Evolutionary conservation across 1,140 invertebrate genomes (phyloP).

Genomic region (Bombus pascuorum): DNA sequence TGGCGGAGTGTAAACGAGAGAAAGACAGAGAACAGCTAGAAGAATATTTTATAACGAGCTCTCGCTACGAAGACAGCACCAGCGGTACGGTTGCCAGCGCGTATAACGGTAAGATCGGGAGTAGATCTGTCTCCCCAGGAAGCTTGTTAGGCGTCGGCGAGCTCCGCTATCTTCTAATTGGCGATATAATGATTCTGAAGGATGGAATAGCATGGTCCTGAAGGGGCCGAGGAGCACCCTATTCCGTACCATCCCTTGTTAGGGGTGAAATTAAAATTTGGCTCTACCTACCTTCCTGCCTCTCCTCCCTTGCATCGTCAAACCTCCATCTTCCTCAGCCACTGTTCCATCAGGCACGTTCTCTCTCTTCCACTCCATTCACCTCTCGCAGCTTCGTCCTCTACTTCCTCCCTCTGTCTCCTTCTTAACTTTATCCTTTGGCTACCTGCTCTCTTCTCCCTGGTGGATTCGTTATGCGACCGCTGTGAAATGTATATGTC

Average conservation of each 20-base stretch:
- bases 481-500: conserved; percentile 54
- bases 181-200: conserved; percentile 83
- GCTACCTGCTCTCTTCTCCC: conserved; percentile 7
- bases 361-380: conserved; percentile 14
- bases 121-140: conserved; percentile 77
- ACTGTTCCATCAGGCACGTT: neutral
- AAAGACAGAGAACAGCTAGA: conserved; percentile 53
- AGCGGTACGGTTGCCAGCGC: conserved; percentile 46
- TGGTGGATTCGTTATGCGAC: conserved; percentile 53
- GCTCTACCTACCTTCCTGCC: conserved; percentile 59
- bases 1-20: conserved; percentile 6
- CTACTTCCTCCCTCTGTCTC: neutral
- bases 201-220: conserved; percentile 79
- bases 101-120: conserved; percentile 62
- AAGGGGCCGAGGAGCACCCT: conserved; percentile 75
- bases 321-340: neutral
- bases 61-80: conserved; percentile 42
- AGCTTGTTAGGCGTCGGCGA: conserved; percentile 82
- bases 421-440: neutral
- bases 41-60: conserved; percentile 56
- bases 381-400: neutral
- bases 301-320: conserved; percentile 7
- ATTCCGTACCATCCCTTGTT: conserved; percentile 77
- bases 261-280: conserved; percentile 81
- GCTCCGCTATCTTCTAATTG: conserved; percentile 82